Evolutionary conservation across 2,888 invertebrate genomes (phyloP).

Genomic region (Ephialtes manifestator): DNA sequence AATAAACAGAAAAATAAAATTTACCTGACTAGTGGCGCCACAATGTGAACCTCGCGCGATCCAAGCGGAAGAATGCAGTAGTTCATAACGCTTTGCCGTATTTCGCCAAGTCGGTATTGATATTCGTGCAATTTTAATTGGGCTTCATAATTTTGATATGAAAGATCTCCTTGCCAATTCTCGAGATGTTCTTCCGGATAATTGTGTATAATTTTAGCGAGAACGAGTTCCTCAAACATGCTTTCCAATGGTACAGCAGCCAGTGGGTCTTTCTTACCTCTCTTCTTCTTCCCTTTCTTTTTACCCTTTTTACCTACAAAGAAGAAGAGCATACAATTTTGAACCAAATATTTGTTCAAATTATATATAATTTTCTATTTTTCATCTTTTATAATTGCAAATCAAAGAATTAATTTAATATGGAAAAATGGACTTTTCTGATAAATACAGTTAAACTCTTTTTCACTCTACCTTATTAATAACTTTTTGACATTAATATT

Average conservation of each 20-base stretch:
- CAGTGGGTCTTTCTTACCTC: constrained; percentile 89
- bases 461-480: too few relatives aligned
- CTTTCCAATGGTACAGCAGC: constrained; percentile 88
- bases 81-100: constrained; percentile 88
- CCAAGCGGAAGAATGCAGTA: constrained; percentile 89
- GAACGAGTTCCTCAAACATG: constrained; percentile 91
- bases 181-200: constrained; percentile 88
- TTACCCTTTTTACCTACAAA: constrained; percentile 50
- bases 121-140: constrained; percentile 85
- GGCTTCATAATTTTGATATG: constrained; percentile 88
- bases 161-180: constrained; percentile 91
- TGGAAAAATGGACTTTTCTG: too few relatives aligned
- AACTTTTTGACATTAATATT: too few relatives aligned
- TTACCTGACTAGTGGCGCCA: constrained; percentile 78
- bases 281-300: constrained; percentile 69
- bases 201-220: constrained; percentile 90
- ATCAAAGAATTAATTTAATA: too few relatives aligned
- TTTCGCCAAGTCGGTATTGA: constrained; percentile 88
- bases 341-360: neutral
- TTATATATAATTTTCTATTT: neutral
- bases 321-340: neutral
- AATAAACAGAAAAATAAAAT: neutral
- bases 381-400: neutral
- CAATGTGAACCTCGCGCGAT: constrained; percentile 78
- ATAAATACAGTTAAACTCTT: too few relatives aligned